A percentile compares a stretch with the other conserved stretches of the same genome.
phyloP scores from a whole-genome alignment of 64 coral and sea anemone species.

The Anthopleura sola region DNA sequence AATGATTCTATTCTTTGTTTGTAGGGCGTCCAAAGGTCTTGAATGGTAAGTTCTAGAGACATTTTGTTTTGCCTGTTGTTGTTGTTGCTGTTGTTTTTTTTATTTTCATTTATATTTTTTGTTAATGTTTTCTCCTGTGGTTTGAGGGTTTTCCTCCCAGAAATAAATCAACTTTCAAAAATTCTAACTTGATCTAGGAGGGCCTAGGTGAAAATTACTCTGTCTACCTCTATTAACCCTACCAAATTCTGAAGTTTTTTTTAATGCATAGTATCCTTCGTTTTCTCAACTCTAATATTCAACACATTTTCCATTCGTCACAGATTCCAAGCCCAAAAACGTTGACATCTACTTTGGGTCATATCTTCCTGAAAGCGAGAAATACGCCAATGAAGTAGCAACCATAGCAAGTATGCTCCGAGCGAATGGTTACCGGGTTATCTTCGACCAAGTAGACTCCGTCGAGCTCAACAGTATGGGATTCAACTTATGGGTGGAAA shows the following conservation, averaged over 20 bases:
- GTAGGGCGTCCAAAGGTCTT: not conserved
- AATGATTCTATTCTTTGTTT: no score
- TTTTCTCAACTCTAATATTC: not conserved
- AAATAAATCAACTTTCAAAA: no score
- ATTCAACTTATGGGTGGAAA: conserved; percentile 11
- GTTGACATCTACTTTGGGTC: not conserved
- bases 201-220: not conserved
- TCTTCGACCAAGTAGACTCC: conserved; percentile 13
- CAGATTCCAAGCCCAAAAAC: not conserved
- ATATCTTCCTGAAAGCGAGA: conserved; percentile 18
- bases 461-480: conserved; percentile 1
- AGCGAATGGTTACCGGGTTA: not conserved
- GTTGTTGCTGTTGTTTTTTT: not conserved
- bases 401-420: not conserved
- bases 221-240: no score
- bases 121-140: no score
- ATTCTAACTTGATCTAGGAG: no score
- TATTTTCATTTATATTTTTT: not conserved
- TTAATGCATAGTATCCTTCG: no score
- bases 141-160: no score
- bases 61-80: not conserved
- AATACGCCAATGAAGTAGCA: not conserved
- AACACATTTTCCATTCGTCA: not conserved
- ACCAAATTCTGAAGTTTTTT: not conserved
- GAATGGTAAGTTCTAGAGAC: not conserved